Evolutionary conservation across 2,797 vertebrate species (phyloP).

Genomic region (Poliocrania exsul): DNA sequence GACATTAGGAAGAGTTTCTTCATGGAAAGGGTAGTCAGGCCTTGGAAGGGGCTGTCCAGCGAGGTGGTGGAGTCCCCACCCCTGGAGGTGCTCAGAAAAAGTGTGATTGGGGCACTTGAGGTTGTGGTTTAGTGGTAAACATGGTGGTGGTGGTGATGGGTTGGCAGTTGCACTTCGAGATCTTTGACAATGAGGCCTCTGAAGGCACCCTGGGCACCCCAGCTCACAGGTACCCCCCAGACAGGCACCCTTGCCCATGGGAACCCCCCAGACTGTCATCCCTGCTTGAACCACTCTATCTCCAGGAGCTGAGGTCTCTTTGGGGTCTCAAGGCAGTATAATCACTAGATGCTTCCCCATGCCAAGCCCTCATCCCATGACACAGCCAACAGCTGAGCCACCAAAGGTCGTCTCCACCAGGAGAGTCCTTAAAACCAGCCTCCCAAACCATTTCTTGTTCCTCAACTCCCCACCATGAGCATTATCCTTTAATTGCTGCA

Average conservation of each 20-base stretch:
- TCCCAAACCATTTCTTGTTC: neutral
- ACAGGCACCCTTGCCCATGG: rapidly evolving
- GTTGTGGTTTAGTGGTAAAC: neutral
- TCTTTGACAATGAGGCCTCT: neutral
- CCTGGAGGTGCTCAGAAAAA: neutral
- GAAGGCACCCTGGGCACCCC: neutral
- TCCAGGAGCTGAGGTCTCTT: neutral
- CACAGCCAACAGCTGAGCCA: neutral
- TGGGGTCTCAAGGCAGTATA: rapidly evolving
- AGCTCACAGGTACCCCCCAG: neutral
- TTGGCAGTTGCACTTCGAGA: neutral
- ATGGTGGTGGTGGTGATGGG: neutral
- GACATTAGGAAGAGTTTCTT: neutral
- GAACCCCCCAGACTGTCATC: neutral
- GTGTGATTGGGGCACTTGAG: neutral
- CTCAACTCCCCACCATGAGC: conserved; percentile 24
- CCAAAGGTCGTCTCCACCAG: neutral
- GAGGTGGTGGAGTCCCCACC: no score
- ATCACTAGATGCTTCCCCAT: rapidly evolving
- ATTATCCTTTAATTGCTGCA: conserved; percentile 62
- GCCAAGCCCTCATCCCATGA: neutral
- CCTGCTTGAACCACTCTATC: rapidly evolving
- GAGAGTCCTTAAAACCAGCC: neutral
- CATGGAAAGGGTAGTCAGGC: neutral
- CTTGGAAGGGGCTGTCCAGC: neutral